A percentile compares a stretch with the other conserved stretches of the same genome.
These are phyloP conservation scores for Acanthacorydalis orientalis DNA, from an alignment of 2,888 invertebrate genomes.

Conservation along the genomic window DNA sequence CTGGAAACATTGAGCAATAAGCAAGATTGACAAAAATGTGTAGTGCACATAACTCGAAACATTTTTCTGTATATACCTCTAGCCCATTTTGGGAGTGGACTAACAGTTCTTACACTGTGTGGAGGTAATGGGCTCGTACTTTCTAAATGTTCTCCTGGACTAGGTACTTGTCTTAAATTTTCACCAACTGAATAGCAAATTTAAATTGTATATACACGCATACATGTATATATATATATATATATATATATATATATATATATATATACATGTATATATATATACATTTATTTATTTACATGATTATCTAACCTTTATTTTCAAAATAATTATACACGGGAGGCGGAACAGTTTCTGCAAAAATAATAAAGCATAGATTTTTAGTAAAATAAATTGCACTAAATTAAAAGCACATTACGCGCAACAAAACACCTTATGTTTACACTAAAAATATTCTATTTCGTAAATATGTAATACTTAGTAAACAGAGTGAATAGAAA, in stretches of 20 bases:
- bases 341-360: constrained; percentile 29
- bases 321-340: constrained; percentile 31
- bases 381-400: constrained; percentile 1
- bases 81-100: constrained; percentile 40
- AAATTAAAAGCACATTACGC: not conserved
- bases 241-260: constrained; percentile 7
- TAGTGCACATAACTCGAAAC: not conserved
- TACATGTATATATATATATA: constrained; percentile 6
- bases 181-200: constrained; percentile 25
- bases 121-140: constrained; percentile 25
- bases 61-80: constrained; percentile 27
- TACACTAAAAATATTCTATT: no score
- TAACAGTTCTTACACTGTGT: constrained; percentile 28
- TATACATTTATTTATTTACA: not conserved
- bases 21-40: not conserved
- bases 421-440: no score
- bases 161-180: constrained; percentile 33
- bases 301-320: constrained; percentile 30
- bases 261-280: not conserved
- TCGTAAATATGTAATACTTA: no score
- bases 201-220: not conserved
- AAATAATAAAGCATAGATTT: constrained; percentile 3
- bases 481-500: no score
- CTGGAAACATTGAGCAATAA: not conserved
- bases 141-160: constrained; percentile 25